phyloP scores from a whole-genome alignment of 2,113 vertebrate species.

The Channa argus region DNA sequence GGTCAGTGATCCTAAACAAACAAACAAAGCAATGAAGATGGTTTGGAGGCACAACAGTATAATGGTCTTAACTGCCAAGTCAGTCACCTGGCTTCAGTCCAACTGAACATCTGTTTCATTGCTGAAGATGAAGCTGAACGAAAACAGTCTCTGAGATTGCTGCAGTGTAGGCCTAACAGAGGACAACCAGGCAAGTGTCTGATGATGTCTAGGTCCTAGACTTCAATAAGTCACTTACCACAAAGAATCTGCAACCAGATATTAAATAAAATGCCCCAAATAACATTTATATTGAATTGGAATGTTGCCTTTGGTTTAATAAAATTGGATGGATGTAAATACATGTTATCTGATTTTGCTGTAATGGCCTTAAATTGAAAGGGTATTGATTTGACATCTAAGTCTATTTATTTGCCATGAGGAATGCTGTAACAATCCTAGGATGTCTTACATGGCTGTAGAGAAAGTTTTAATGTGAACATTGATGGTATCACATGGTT shows the following conservation, averaged over 20 bases:
- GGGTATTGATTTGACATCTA: not conserved
- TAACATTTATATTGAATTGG: not conserved
- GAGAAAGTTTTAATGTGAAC: not conserved
- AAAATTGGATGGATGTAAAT: too few relatives aligned
- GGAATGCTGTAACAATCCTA: not conserved
- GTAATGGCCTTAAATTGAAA: not conserved
- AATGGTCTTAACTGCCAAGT: conserved; percentile 7
- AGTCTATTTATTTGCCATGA: not conserved
- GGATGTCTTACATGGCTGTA: not conserved
- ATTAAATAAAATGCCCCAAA: not conserved
- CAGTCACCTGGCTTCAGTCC: conserved; percentile 5
- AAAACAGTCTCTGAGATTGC: conserved; percentile 4
- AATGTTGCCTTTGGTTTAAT: not conserved
- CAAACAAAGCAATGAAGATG: conserved; percentile 1
- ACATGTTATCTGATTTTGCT: not conserved
- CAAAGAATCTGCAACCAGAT: not conserved
- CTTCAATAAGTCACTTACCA: not conserved
- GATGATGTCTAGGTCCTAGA: not conserved
- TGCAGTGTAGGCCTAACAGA: not conserved
- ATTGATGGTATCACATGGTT: not conserved
- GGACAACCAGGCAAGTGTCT: not conserved
- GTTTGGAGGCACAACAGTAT: not conserved
- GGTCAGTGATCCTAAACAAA: not conserved
- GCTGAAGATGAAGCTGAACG: not conserved
- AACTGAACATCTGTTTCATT: conserved; percentile 18